Evolutionary conservation across 2,888 invertebrate species (phyloP), one percentile per base, ranked within the genome.

Genomic region (Folsomia candida): DNA sequence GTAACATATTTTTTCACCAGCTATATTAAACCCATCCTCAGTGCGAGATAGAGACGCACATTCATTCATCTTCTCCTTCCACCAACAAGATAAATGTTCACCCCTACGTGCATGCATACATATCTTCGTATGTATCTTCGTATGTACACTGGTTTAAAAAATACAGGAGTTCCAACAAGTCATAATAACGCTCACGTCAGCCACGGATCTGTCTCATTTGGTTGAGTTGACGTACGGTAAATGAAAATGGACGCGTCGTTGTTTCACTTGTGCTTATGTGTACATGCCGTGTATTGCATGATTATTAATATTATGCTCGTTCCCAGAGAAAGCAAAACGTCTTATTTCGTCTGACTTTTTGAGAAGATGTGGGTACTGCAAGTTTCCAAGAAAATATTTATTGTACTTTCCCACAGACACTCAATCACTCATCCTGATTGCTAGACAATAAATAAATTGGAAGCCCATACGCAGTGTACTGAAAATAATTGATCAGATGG

Each of bases 401-500:
- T 37, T 37, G 37, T 37, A 37, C 14, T 37, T 37, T 14, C 37
- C 14, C 37, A 9, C 14, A 37, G 37, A 37, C 37, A 37, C 4
- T 37, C 37, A 37, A 37, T 37, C 37, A 37, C 37, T 37, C 37
- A 37, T 37, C 14, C 37, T 37, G 37, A 37, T 37, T 14, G 37
- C 14, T 37, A 14, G 37, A 37, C 37, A 37, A 37, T 37, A 37
- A 37, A 64, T 64, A 64, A 64, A 64, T 64, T 64, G n/a, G 47
- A 51, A 18, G n/a, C 47, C 2, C 14, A n/a, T 37, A 37, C 24
- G 51, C 28, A 64, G 37, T 14, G 18, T 62, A 62, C 51, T n/a
- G 11, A 65, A 26, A 65, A 65, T 65, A 65, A 65, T 65, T 65
- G 65, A 65, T 65, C 65, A 65, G 65, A 65, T 65, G 57, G 65